Base-by-base conservation (phyloP, 1,140 invertebrate genomes). In the Drosophila ironensis region DNA sequence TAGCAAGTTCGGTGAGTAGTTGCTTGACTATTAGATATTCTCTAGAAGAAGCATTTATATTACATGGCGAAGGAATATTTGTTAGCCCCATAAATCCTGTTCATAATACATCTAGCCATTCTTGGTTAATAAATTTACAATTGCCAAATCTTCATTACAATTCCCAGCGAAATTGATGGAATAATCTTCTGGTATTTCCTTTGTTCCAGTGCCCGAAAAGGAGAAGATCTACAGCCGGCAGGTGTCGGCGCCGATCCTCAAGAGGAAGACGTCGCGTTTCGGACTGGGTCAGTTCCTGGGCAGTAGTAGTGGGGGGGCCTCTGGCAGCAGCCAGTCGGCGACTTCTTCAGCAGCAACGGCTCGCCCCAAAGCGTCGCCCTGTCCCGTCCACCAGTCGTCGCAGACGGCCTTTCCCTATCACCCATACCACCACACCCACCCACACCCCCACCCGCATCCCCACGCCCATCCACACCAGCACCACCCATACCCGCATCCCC, bases 231-330 rank as follows among this genome's bases (percentile, higher is more conserved):
- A 97, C 91, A 95, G 93, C 88, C 93, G 96, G 11, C 96, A 97
- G 91, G 96, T 95, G 89, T 97, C 96, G 35, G 96, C 96, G 27
- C 96, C 96, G 16, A 94, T 97, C 86, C 91, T 97, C 72, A 97
- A 97, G 91, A 92, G 96, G 91, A 97, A 97, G 92, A 97, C 94
- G 78, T 97, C 96, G 51, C 93, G 96, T 84, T 97, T 98, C 91
- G 96, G 96, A 88, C 92, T 97, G 90, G 96, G 96, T 93, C 95
- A 96, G 93, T 95, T 96, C 91, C 92, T 95, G 91, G 84, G 88
- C 71, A 82, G 78, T 87, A 76, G 87, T 89, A 87, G 84, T 87
- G 61, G 66, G 44, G 64, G 66, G 44, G 60, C 60, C 24, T 63
- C 60, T 70, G 66, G 66, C 66, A 72, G 80, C 76, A 89, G 87